A percentile compares a stretch with the other conserved stretches of the same genome.
Conservation (phyloP, 2,797 vertebrate species). For the Hylomyscus alleni region DNA sequence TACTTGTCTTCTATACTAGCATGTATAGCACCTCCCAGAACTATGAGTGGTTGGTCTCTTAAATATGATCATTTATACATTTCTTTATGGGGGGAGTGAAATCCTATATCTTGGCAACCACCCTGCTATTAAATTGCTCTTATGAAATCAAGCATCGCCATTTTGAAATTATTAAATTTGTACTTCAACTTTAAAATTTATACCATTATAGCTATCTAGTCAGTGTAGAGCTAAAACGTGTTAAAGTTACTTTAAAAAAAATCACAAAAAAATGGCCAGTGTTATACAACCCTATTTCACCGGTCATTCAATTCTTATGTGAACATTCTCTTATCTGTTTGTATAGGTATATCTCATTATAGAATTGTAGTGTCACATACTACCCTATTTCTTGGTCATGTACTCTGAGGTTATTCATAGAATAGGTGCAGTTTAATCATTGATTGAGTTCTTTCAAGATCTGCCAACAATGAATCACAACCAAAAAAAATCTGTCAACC, state of each 20-base stretch:
- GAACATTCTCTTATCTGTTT: slow-evolving; percentile 9
- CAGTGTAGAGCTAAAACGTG: neutral
- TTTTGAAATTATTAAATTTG: slow-evolving; percentile 44
- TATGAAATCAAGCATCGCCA: neutral
- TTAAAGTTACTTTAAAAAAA: neutral
- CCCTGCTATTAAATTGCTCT: slow-evolving; percentile 3
- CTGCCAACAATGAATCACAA: slow-evolving; percentile 32
- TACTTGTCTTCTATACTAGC: neutral
- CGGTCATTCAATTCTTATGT: neutral
- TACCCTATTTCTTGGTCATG: neutral
- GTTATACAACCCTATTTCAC: neutral
- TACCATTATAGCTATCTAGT: neutral
- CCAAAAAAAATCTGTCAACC: neutral
- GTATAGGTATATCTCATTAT: neutral
- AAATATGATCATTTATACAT: slow-evolving; percentile 43
- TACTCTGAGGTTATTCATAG: neutral
- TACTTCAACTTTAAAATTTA: slow-evolving; percentile 5
- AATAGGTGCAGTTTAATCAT: slow-evolving; percentile 11
- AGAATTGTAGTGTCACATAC: neutral
- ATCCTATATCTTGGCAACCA: neutral
- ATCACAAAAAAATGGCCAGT: neutral
- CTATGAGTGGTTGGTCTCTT: neutral
- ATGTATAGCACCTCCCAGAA: neutral
- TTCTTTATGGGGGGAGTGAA: neutral
- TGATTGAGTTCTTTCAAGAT: neutral